phyloP scores from a whole-genome alignment of 2,888 invertebrate genomes.

The Mimumesa dahlbomi region DNA sequence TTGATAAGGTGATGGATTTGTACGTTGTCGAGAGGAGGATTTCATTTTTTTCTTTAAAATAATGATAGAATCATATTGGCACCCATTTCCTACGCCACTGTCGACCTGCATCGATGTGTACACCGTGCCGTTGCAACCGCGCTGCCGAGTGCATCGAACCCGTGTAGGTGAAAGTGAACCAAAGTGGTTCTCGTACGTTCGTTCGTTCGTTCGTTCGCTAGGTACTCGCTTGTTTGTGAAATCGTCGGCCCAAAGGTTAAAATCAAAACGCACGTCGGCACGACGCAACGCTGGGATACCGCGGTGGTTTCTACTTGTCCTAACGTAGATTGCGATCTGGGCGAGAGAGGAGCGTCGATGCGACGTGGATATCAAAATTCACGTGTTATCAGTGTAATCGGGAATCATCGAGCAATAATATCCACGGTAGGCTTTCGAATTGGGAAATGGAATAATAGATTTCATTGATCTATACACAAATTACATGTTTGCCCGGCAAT shows the following conservation, averaged over 20 bases:
- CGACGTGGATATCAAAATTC: no score
- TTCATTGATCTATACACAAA: neutral
- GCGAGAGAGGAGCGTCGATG: no score
- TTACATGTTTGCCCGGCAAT: neutral
- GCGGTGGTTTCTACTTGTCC: conserved; percentile 20
- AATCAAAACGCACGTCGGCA: conserved; percentile 38
- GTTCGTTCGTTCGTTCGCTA: conserved; percentile 41
- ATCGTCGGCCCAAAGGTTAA: conserved; percentile 58
- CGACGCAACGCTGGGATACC: conserved; percentile 7
- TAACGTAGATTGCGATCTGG: no score
- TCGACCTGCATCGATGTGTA: conserved; percentile 55
- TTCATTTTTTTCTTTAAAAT: no score
- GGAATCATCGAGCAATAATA: no score
- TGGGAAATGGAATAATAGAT: no score
- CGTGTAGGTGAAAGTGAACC: conserved; percentile 67
- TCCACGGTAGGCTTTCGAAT: no score
- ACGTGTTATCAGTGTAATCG: no score
- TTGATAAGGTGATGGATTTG: no score
- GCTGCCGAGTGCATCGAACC: conserved; percentile 63
- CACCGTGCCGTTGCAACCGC: conserved; percentile 60
- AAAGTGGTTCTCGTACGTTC: conserved; percentile 57
- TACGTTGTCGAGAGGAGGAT: no score
- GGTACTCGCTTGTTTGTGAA: conserved; percentile 53
- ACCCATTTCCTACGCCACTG: conserved; percentile 36
- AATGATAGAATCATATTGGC: neutral